Evolutionary conservation across 2,113 vertebrate species (phyloP).

Genomic region (Myotis davidii): DNA sequence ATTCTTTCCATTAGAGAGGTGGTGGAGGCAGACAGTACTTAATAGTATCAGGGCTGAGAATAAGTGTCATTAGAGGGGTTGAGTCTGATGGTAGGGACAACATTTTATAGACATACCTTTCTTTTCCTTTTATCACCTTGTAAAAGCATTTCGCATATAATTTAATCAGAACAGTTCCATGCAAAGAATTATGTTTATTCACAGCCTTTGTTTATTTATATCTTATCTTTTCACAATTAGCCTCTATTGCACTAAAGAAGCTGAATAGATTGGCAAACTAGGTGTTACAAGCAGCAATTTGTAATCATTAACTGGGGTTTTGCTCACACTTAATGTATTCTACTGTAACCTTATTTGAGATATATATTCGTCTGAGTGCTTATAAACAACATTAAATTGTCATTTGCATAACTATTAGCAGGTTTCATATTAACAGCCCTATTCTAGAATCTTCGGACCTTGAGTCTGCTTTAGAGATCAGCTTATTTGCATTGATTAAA

Average conservation of each 20-base stretch:
- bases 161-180: background rate
- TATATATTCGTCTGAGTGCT: background rate
- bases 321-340: background rate
- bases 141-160: background rate
- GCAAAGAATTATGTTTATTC: background rate
- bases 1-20: background rate
- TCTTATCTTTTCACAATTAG: background rate
- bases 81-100: background rate
- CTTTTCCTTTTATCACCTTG: slow-evolving; percentile 27
- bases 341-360: background rate
- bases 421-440: background rate
- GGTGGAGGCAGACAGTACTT: background rate
- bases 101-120: background rate
- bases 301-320: background rate
- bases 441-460: background rate
- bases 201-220: background rate
- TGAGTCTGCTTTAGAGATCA: background rate
- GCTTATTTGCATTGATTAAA: background rate
- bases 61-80: background rate
- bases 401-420: background rate
- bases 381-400: background rate
- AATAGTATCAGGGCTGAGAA: background rate
- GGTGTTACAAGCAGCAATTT: background rate
- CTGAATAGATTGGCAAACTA: background rate
- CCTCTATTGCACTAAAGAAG: background rate